Evolutionary conservation across 2,113 vertebrate species (phyloP).

Genomic region (Rhinolophus ferrumequinum): DNA sequence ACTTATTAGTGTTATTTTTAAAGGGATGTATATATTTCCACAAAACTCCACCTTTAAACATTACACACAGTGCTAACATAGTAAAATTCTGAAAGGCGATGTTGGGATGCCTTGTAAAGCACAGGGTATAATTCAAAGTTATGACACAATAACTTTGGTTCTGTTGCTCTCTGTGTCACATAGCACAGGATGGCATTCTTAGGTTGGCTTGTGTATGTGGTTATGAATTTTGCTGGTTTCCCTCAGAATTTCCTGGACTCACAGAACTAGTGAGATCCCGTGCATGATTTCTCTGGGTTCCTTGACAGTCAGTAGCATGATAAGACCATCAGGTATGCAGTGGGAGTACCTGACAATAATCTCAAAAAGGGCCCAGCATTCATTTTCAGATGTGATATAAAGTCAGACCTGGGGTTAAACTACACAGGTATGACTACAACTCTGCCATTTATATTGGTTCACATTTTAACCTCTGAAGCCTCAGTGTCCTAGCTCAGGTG

Average conservation of each 20-base stretch:
- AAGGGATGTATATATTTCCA: neutral
- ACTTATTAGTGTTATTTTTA: neutral
- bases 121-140: neutral
- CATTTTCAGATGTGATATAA: neutral
- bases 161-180: neutral
- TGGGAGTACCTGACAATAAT: neutral
- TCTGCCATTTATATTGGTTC: neutral
- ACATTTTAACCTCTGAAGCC: neutral
- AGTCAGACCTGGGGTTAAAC: neutral
- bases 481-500: neutral
- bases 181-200: rapidly evolving
- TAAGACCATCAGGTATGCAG: neutral
- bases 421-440: neutral
- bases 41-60: neutral
- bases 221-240: neutral
- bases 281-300: neutral
- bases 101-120: neutral
- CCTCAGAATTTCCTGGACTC: neutral
- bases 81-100: neutral
- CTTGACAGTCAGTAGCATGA: neutral
- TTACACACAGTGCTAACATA: neutral
- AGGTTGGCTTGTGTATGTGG: neutral
- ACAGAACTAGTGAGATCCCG: neutral
- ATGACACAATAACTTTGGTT: neutral
- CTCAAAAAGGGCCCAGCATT: neutral